Base-by-base conservation (phyloP, 2,113 vertebrate species). In the Coryphaenoides rupestris region DNA sequence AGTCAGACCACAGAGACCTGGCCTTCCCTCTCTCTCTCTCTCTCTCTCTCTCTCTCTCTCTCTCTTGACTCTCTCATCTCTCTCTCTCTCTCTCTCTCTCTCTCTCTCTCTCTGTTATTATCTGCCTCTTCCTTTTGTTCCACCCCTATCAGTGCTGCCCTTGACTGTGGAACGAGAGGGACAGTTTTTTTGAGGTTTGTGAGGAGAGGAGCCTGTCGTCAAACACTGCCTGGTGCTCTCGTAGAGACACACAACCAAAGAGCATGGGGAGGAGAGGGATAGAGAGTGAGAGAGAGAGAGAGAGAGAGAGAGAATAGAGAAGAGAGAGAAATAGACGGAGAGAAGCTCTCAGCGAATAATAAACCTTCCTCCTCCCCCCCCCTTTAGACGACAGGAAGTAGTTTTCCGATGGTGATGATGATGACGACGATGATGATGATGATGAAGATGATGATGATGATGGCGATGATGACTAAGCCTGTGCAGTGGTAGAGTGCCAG, bases 391-490 rank as follows among this genome's bases (percentile, higher is more conserved):
- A 33, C 28, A 3, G 28, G 28, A 33, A 33, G 28, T 9, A 9
- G 5, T 33, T n/a, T n/a, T n/a, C n/a, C 50, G 62, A 71, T 67
- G 23, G 71, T 53, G 70, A 62, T 67, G 80, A 84, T 33, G 28
- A 33, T 80, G 78, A 86, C 66, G 80, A 84, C n/a, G n/a, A n/a
- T 80, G 80, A 87, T n/a, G n/a, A n/a, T n/a, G n/a, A 81, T 23
- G 73, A 80, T 73, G 69, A 40, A 54, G 62, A 71, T 67, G 23
- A 72, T 53, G 70, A 62, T 67, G 80, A 84, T 33, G 28, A 33
- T 80, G 78, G 86, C 66, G 80, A 84, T 80, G 80, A 87, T 80
- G 80, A 87, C 68, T 78, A 76, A 81, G 73, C 66, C 62, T 82
- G 71, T 80, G 65, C 78, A 78, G 70, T 74, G 33, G 68, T 12